Base-by-base conservation (phyloP, 2,888 invertebrate genomes). In the Molorchus minor region DNA sequence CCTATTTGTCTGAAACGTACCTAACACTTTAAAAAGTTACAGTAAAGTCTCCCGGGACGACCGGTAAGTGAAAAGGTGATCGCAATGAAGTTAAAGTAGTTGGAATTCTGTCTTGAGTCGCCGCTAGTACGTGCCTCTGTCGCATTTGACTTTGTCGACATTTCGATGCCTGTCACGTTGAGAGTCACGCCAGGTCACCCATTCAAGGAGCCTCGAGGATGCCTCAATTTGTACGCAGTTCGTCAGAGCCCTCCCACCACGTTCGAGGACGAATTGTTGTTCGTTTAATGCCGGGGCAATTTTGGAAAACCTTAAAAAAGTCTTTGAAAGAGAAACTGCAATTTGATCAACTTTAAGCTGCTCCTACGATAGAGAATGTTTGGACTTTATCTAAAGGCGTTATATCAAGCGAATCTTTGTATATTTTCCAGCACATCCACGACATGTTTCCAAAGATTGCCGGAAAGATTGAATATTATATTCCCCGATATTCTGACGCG, bases 391-490 rank as follows among this genome's bases (percentile, higher is more conserved):
- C n/a, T n/a, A n/a, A n/a, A n/a, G n/a, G n/a, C n/a, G n/a, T n/a
- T n/a, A n/a, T n/a, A n/a, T n/a, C n/a, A n/a, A n/a, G n/a, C n/a
- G n/a, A n/a, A n/a, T n/a, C n/a, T n/a, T n/a, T n/a, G n/a, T n/a
- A n/a, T n/a, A n/a, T n/a, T n/a, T n/a, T n/a, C n/a, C 72, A 68
- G 71, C 72, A 73, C 75, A 74, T 73, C 75, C 75, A 74, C 33
- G 35, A 35, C 19, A 47, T 47, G 30, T 76, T 76, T 75, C 73
- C 73, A 69, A 69, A 72, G 72, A 69, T 75, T 71, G 72, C 73
- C 61, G 72, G 71, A 71, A 74, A 76, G 77, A 78, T 77, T 78
- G 77, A 78, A 78, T 77, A 77, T 76, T 75, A 75, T 77, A 77
- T 74, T 71, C 75, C 73, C 74, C 73, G 71, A 76, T 76, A 74